A percentile compares a stretch with the other conserved stretches of the same genome.
These are phyloP conservation scores for Ranitomeya variabilis DNA, from an alignment of 2,113 vertebrate genomes.

Conservation along the genomic window DNA sequence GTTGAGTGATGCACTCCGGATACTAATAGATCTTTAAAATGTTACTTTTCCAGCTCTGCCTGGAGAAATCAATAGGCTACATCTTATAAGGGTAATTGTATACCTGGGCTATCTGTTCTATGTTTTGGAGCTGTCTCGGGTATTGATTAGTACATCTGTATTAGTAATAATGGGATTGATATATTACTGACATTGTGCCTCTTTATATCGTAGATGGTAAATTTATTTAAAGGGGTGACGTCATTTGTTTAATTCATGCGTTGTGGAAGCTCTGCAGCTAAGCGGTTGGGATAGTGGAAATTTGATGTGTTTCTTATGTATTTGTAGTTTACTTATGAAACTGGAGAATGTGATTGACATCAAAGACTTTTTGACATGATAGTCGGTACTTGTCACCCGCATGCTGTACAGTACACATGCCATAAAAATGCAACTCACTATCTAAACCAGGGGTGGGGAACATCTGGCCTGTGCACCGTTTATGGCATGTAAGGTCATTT, in stretches of 20 bases:
- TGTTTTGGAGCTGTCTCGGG: not conserved
- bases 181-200: slow-evolving; percentile 18
- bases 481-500: no score
- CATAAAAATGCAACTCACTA: no score
- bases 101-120: slow-evolving; percentile 10
- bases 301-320: not conserved
- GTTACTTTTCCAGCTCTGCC: slow-evolving; percentile 22
- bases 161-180: slow-evolving; percentile 41
- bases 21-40: slow-evolving; percentile 29
- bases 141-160: slow-evolving; percentile 33
- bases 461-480: no score
- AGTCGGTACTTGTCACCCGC: no score
- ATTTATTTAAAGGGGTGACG: not conserved
- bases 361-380: not conserved
- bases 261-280: not conserved
- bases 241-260: not conserved
- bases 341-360: not conserved
- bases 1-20: not conserved
- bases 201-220: not conserved
- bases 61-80: slow-evolving; percentile 12
- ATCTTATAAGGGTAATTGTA: slow-evolving; percentile 42
- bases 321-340: not conserved
- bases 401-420: no score
- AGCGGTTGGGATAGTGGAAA: not conserved
- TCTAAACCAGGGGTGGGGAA: no score